Conservation (phyloP, 2,888 invertebrate species). For the Pyrocoelia pectoralis region DNA sequence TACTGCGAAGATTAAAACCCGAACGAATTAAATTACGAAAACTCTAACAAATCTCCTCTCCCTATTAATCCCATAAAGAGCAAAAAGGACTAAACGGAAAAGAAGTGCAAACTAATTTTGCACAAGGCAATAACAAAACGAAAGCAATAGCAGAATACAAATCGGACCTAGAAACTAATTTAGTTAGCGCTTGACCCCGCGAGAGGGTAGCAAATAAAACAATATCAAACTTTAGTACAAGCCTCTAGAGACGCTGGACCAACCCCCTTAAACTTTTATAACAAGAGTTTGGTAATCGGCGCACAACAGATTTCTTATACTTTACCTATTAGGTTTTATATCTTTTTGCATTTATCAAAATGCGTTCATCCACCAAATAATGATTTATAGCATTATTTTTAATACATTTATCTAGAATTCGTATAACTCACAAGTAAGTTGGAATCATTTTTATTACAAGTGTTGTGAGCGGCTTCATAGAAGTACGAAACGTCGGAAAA, state of each 20-base stretch:
- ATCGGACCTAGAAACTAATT: slow-evolving; percentile 59
- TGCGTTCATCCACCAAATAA: slow-evolving; percentile 4
- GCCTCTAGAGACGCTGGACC: slow-evolving; percentile 48
- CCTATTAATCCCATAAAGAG: not conserved
- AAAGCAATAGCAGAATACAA: slow-evolving; percentile 59
- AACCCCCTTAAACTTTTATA: slow-evolving; percentile 51
- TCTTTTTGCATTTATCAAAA: slow-evolving; percentile 25
- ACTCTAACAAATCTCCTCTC: not conserved
- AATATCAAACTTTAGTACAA: slow-evolving; percentile 61
- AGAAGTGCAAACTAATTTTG: slow-evolving; percentile 50
- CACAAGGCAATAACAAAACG: slow-evolving; percentile 55
- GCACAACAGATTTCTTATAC: slow-evolving; percentile 33
- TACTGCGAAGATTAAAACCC: too few relatives aligned
- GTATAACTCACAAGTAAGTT: too few relatives aligned
- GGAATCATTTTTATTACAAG: too few relatives aligned
- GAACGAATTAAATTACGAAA: too few relatives aligned
- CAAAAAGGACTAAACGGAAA: slow-evolving; percentile 2
- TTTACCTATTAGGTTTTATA: slow-evolving; percentile 26
- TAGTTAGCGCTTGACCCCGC: slow-evolving; percentile 59
- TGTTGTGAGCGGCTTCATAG: too few relatives aligned
- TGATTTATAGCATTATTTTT: too few relatives aligned
- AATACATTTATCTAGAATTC: too few relatives aligned
- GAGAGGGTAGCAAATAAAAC: slow-evolving; percentile 59
- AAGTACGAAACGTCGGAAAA: too few relatives aligned
- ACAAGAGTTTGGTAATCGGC: slow-evolving; percentile 37